Evolutionary conservation across 1,140 invertebrate genomes (phyloP).

Genomic region (Cherax destructor): DNA sequence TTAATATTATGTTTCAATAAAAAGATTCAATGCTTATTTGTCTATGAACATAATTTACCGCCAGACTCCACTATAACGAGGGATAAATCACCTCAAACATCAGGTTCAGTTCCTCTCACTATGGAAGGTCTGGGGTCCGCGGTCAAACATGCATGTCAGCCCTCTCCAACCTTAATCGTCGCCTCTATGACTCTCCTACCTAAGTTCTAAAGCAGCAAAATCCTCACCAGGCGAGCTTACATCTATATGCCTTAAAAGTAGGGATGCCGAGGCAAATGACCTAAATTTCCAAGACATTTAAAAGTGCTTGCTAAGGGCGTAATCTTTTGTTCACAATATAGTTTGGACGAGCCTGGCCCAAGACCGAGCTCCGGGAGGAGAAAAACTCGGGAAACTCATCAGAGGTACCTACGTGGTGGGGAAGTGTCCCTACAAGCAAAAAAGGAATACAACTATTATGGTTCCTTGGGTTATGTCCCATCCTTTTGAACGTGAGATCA

Average conservation of each 20-base stretch:
- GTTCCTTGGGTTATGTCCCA: too few relatives aligned
- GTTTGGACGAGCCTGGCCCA: too few relatives aligned
- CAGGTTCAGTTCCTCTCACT: background rate
- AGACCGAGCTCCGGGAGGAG: too few relatives aligned
- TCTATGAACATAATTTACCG: background rate
- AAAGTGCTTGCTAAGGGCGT: slow-evolving; percentile 43
- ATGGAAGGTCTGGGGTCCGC: slow-evolving; percentile 34
- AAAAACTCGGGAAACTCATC: too few relatives aligned
- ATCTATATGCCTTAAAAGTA: slow-evolving; percentile 35
- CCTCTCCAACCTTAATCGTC: background rate
- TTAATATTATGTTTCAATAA: too few relatives aligned
- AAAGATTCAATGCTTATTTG: too few relatives aligned
- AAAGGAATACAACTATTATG: slow-evolving; percentile 45
- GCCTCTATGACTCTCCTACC: slow-evolving; percentile 18
- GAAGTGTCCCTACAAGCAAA: background rate
- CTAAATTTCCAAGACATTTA: slow-evolving; percentile 61
- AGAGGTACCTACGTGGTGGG: too few relatives aligned
- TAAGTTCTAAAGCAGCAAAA: slow-evolving; percentile 36
- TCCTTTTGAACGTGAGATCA: too few relatives aligned
- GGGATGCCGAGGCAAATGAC: slow-evolving; percentile 15
- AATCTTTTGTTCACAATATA: background rate
- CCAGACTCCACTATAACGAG: background rate
- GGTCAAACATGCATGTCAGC: slow-evolving; percentile 41
- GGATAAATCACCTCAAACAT: slow-evolving; percentile 20
- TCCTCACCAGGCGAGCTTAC: background rate